phyloP scores from a whole-genome alignment of 2,888 invertebrate genomes.

The Aricia artaxerxes region DNA sequence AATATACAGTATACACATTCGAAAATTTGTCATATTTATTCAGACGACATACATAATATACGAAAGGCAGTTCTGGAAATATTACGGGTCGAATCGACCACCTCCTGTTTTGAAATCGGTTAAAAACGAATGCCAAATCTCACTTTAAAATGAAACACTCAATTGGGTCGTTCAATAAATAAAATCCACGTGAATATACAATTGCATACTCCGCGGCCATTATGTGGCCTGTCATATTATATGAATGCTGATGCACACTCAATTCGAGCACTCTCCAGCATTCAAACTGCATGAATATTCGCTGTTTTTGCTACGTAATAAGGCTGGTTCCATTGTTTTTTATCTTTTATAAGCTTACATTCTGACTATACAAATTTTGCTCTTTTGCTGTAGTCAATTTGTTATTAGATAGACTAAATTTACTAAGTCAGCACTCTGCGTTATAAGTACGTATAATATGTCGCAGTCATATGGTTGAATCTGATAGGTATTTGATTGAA shows the following conservation, averaged over 20 bases:
- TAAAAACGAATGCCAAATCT: neutral
- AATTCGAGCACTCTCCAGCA: constrained; percentile 1
- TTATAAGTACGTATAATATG: too few species aligned
- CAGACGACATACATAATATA: too few species aligned
- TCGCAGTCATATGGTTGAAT: too few species aligned
- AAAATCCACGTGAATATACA: constrained; percentile 11
- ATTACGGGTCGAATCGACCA: neutral
- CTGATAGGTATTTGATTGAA: too few species aligned
- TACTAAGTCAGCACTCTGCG: too few species aligned
- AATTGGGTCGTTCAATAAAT: constrained; percentile 16
- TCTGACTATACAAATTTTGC: neutral
- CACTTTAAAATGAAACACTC: constrained; percentile 10
- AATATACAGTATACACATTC: too few species aligned
- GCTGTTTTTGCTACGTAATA: constrained; percentile 14
- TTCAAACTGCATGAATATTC: constrained; percentile 11
- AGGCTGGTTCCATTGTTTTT: constrained; percentile 13
- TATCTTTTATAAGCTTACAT: constrained; percentile 16
- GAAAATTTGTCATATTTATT: too few species aligned
- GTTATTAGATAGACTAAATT: neutral
- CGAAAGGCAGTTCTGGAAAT: too few species aligned
- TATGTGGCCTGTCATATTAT: constrained; percentile 16
- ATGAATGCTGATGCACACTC: constrained; percentile 19
- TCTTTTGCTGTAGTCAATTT: neutral
- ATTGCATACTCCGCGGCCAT: neutral
- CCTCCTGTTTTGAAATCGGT: neutral